phyloP scores from a whole-genome alignment of 1,140 invertebrate species.

The Hermetia illucens region DNA sequence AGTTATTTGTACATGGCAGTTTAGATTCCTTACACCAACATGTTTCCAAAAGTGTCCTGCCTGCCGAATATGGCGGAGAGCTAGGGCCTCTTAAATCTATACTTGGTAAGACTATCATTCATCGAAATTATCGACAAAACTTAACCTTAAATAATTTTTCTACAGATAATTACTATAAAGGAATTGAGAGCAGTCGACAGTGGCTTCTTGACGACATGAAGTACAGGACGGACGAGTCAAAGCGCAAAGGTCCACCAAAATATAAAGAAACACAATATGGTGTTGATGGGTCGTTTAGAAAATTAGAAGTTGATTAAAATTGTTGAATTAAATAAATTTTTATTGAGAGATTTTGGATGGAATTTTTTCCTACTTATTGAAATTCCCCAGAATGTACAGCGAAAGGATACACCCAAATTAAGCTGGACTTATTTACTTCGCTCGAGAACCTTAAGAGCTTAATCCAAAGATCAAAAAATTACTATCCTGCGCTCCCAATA shows the following conservation, averaged over 20 bases:
- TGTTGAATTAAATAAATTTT: no score
- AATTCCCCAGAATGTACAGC: no score
- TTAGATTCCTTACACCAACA: constrained; percentile 29
- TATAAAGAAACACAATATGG: constrained; percentile 37
- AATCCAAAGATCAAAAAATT: no score
- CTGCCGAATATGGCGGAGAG: constrained; percentile 35
- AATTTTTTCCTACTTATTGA: no score
- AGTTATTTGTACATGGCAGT: constrained; percentile 33
- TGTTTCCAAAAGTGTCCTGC: constrained; percentile 31
- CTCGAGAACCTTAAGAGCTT: no score
- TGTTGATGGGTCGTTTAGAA: constrained; percentile 39
- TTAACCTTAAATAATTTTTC: constrained; percentile 32
- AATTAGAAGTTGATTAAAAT: constrained; percentile 23
- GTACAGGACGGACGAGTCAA: constrained; percentile 35
- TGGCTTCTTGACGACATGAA: constrained; percentile 37
- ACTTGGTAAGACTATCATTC: constrained; percentile 16
- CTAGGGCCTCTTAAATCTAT: constrained; percentile 10
- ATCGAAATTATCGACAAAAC: constrained; percentile 31
- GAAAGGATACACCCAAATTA: no score
- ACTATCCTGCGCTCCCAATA: no score
- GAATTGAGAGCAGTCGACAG: constrained; percentile 34
- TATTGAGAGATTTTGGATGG: no score
- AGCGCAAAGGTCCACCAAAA: constrained; percentile 37
- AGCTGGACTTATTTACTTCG: no score
- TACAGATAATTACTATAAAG: constrained; percentile 33